phyloP scores from a whole-genome alignment of 2,113 vertebrate genomes.

The Paradoxurus hermaphroditus region DNA sequence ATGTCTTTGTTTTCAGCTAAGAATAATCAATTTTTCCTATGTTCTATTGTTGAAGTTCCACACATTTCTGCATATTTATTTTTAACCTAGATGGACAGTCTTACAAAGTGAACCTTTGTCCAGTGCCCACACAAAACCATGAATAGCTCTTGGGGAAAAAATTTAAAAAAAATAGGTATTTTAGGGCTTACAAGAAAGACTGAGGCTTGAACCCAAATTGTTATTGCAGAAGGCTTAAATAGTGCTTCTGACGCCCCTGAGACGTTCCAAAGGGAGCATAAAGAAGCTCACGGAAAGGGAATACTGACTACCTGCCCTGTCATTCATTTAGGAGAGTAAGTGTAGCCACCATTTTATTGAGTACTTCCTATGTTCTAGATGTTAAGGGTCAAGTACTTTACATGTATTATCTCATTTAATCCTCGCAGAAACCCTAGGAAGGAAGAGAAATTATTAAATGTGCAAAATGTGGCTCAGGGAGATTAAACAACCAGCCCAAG shows the following conservation, averaged over 20 bases:
- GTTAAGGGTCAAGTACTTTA: neutral
- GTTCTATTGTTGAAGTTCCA: constrained; percentile 42
- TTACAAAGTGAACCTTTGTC: constrained; percentile 62
- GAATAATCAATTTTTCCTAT: constrained; percentile 50
- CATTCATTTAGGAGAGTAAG: neutral
- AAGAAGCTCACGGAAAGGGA: neutral
- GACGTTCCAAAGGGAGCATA: neutral
- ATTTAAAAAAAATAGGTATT: neutral
- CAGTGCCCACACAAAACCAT: constrained; percentile 11
- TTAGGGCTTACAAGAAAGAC: neutral
- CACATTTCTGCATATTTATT: constrained; percentile 62
- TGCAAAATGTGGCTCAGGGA: neutral
- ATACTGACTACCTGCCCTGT: accelerated
- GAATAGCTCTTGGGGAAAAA: neutral
- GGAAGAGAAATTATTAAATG: neutral
- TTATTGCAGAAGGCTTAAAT: neutral
- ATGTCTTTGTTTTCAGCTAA: constrained; percentile 46
- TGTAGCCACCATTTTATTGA: neutral
- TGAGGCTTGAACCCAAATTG: neutral
- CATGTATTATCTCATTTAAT: neutral
- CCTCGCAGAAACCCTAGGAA: neutral
- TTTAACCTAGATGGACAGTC: constrained; percentile 45
- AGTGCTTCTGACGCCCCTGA: neutral
- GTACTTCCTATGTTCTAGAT: neutral
- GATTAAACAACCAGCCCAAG: neutral